These are phyloP conservation scores for Drosophila siamana DNA, from an alignment of 2,888 invertebrate genomes.

Conservation along the genomic window DNA sequence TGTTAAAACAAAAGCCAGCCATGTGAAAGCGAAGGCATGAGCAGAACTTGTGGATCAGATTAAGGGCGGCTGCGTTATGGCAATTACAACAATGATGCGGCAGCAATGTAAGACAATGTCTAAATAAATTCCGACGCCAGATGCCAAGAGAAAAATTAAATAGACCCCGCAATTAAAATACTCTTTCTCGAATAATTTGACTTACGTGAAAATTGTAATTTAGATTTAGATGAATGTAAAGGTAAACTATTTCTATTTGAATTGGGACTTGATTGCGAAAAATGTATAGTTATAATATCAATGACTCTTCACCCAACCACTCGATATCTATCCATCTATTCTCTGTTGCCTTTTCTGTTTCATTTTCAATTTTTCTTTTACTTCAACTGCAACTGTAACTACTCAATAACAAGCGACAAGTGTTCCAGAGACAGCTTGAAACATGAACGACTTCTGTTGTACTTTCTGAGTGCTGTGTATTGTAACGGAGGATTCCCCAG, in stretches of 20 bases:
- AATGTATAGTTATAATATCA: too few relatives aligned
- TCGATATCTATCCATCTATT: too few relatives aligned
- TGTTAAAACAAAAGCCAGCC: constrained; percentile 79
- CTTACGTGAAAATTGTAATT: too few relatives aligned
- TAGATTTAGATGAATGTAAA: too few relatives aligned
- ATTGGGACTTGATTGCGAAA: too few relatives aligned
- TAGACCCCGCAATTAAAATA: constrained; percentile 32
- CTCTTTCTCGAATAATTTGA: constrained; percentile 12
- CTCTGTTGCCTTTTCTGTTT: constrained; percentile 38
- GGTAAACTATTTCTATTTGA: too few relatives aligned
- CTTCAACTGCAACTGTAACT: constrained; percentile 59
- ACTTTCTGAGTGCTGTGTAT: constrained; percentile 76
- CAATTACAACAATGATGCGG: constrained; percentile 77
- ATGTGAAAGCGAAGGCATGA: constrained; percentile 63
- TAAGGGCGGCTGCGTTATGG: constrained; percentile 38
- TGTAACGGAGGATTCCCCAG: constrained; percentile 69
- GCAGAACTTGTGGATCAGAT: constrained; percentile 47
- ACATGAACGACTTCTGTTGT: constrained; percentile 81
- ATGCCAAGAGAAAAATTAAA: constrained; percentile 9
- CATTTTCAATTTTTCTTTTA: background rate
- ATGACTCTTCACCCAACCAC: too few relatives aligned
- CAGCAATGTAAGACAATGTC: constrained; percentile 63
- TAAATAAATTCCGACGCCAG: constrained; percentile 23
- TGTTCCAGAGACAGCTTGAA: constrained; percentile 81
- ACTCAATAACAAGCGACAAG: constrained; percentile 80